Conservation (phyloP, 1,140 invertebrate genomes). For the Drosophila lacteicornis region DNA sequence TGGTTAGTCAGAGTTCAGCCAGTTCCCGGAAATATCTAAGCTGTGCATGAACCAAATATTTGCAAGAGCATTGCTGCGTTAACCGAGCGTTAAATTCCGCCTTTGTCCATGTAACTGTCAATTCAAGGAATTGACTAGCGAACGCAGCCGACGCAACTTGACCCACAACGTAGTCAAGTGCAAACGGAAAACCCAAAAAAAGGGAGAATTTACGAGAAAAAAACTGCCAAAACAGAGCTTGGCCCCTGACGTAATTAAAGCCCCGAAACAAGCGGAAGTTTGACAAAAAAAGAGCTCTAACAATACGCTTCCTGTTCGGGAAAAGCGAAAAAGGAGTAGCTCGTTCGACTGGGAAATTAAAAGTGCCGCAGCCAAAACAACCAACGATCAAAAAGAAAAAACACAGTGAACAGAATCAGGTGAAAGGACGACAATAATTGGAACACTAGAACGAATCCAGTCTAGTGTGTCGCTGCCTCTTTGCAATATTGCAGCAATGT, state of each 20-base stretch:
- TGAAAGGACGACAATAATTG: slow-evolving; percentile 67
- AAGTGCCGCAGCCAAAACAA: slow-evolving; percentile 45
- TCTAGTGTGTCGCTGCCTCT: slow-evolving; percentile 14
- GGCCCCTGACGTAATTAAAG: slow-evolving; percentile 62
- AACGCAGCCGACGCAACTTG: slow-evolving; percentile 30
- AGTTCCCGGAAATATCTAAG: background rate
- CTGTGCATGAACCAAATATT: background rate
- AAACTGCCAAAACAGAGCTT: slow-evolving; percentile 17
- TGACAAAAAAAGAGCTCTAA: slow-evolving; percentile 52
- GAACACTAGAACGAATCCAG: slow-evolving; percentile 47
- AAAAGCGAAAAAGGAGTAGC: slow-evolving; percentile 13
- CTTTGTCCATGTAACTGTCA: slow-evolving; percentile 21
- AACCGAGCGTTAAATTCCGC: slow-evolving; percentile 34
- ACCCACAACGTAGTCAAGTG: slow-evolving; percentile 63
- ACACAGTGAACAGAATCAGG: slow-evolving; percentile 36
- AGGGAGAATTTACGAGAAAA: background rate
- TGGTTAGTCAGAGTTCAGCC: background rate
- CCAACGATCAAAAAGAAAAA: slow-evolving; percentile 1
- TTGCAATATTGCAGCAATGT: slow-evolving; percentile 32
- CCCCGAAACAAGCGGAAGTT: slow-evolving; percentile 52
- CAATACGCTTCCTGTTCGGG: slow-evolving; percentile 55
- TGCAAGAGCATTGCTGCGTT: background rate
- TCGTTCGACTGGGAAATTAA: slow-evolving; percentile 55
- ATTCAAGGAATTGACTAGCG: slow-evolving; percentile 20
- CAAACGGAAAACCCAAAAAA: slow-evolving; percentile 16